Base-by-base conservation (phyloP, 2,797 vertebrate genomes). In the Cetoscarus ocellatus region DNA sequence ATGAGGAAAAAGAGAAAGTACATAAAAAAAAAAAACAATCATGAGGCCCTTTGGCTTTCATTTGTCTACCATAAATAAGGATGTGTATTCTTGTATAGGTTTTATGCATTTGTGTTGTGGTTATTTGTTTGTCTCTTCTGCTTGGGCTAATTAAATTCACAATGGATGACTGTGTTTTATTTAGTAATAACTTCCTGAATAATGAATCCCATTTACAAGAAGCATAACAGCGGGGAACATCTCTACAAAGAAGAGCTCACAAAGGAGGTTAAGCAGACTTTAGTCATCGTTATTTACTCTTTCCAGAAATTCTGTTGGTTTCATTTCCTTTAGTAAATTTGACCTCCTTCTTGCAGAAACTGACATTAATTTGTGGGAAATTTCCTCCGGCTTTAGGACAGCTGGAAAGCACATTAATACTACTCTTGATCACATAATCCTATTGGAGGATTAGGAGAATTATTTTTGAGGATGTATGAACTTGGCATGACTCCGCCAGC, bases 121-220 rank as follows among this genome's bases (percentile, higher is more conserved):
- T 27, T 27, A 27, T 27, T 27, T 27, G 27, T 27, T 27, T 27
- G 27, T 27, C 27, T 27, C 27, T 27, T 81, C 70, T 48, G 3
- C 67, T 35, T 8, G 50, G 61, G 52, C 70, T 52, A 78, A 88
- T 89, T 86, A 83, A 80, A 85, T 80, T 74, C 75, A 77, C 74
- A 84, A 82, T 73, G 49, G 75, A 51, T 8, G 3, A 3, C 62
- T 84, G 82, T 84, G 82, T 83, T 80, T 34, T 45, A 73, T 73
- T 61, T 58, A 60, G 40, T 63, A 27, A 55, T 75, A 76, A 78
- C 64, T 60, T 60, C 44, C 47, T 80, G 76, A 73, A 88, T 27
- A 90, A 45, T 10, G 66, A 87, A 88, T 80, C 39, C 6, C 45
- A 77, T 69, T 61, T 36, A 66, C 51, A 78, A 81, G 59, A 68